These are phyloP conservation scores for Lycaena phlaeas DNA, from an alignment of 2,888 invertebrate genomes.

Conservation along the genomic window DNA sequence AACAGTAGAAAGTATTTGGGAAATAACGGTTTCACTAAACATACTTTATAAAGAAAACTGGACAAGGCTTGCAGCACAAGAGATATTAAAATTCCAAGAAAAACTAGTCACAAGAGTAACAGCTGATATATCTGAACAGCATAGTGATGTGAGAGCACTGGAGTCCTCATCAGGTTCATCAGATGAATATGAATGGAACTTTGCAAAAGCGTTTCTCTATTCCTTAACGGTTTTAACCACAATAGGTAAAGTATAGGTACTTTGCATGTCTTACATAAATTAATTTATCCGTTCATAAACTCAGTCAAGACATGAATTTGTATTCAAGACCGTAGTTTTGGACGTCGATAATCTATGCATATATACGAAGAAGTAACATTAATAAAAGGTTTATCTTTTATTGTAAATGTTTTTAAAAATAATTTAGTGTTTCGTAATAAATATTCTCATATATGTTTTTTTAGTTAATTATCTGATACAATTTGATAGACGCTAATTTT, in stretches of 20 bases:
- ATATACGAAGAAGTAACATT: too few species aligned
- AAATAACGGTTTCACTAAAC: slow-evolving; percentile 88
- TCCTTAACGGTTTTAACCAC: slow-evolving; percentile 95
- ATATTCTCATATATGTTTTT: too few species aligned
- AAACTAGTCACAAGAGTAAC: slow-evolving; percentile 83
- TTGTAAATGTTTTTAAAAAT: too few species aligned
- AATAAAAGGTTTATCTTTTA: too few species aligned
- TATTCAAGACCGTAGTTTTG: too few species aligned
- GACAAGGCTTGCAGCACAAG: slow-evolving; percentile 85
- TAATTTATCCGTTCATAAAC: too few species aligned
- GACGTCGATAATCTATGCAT: too few species aligned
- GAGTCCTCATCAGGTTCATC: slow-evolving; percentile 54
- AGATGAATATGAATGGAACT: slow-evolving; percentile 86
- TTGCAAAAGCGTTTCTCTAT: slow-evolving; percentile 93
- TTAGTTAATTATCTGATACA: too few species aligned
- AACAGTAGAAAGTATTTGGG: slow-evolving; percentile 94
- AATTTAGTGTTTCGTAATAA: too few species aligned
- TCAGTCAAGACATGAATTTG: too few species aligned
- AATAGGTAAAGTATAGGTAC: slow-evolving; percentile 82
- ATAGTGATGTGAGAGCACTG: slow-evolving; percentile 54
- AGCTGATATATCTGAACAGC: slow-evolving; percentile 79
- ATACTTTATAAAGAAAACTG: slow-evolving; percentile 92
- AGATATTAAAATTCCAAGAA: slow-evolving; percentile 82
- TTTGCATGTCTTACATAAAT: too few species aligned
- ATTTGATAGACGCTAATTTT: too few species aligned